Conservation (phyloP, 2,113 vertebrate species). For the Gallinago media region DNA sequence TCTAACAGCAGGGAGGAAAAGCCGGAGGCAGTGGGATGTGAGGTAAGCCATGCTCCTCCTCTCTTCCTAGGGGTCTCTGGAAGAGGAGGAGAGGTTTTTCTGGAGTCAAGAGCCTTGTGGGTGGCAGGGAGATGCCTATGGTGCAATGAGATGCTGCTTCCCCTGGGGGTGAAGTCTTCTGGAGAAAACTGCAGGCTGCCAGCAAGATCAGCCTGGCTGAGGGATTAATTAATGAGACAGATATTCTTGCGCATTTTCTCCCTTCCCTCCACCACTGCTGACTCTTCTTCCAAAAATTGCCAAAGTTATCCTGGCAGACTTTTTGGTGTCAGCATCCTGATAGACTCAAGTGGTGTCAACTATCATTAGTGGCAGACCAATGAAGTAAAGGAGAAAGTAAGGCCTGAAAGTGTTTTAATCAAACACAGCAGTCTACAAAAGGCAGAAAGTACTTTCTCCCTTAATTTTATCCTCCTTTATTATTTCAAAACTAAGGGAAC, state of each 20-base stretch:
- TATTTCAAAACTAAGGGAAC: background rate
- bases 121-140: background rate
- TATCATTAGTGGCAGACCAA: background rate
- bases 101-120: background rate
- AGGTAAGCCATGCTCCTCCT: background rate
- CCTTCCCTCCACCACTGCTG: background rate
- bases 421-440: background rate
- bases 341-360: background rate
- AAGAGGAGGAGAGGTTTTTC: background rate
- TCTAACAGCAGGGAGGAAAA: background rate
- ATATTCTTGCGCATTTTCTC: background rate
- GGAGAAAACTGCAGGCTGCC: background rate
- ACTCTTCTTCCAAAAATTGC: background rate
- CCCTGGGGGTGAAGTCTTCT: background rate
- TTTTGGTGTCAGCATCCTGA: background rate
- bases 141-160: background rate
- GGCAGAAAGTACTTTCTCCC: background rate
- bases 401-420: background rate
- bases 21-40: accelerated
- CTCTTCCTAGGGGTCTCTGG: background rate
- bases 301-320: background rate
- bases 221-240: background rate
- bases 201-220: background rate
- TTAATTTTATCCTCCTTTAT: background rate
- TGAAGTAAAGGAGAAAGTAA: background rate